phyloP scores from a whole-genome alignment of 2,888 invertebrate genomes.

The Gymnocheta viridis region DNA sequence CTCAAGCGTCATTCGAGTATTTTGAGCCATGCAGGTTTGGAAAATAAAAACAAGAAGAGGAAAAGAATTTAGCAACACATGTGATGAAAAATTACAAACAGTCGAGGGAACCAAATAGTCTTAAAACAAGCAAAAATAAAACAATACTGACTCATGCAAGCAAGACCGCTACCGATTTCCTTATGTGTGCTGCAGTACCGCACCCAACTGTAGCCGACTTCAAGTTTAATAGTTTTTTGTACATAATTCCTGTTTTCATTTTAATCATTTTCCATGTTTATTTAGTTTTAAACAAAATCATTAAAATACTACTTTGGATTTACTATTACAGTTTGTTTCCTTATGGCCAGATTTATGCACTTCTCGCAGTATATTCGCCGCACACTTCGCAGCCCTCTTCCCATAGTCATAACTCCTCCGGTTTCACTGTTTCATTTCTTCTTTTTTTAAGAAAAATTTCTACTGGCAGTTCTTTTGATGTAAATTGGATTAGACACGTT shows the following conservation, averaged over 20 bases:
- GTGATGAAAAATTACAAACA: slow-evolving; percentile 35
- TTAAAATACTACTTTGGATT: slow-evolving; percentile 38
- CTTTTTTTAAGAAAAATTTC: background rate
- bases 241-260: slow-evolving; percentile 55
- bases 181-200: background rate
- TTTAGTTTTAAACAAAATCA: slow-evolving; percentile 47
- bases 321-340: slow-evolving; percentile 35
- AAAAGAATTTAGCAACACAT: slow-evolving; percentile 43
- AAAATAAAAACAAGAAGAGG: background rate
- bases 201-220: slow-evolving; percentile 24
- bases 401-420: background rate
- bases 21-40: background rate
- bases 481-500: slow-evolving; percentile 53
- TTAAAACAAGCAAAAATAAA: background rate
- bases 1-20: slow-evolving; percentile 5
- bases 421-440: background rate
- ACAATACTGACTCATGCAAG: background rate
- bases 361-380: background rate
- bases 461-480: slow-evolving; percentile 33
- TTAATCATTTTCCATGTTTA: slow-evolving; percentile 60
- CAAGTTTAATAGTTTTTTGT: background rate
- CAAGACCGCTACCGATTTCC: background rate
- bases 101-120: background rate
- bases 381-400: background rate
- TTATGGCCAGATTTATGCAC: slow-evolving; percentile 40